Base-by-base conservation (phyloP, 2,797 vertebrate species). In the Sebastes dallii region DNA sequence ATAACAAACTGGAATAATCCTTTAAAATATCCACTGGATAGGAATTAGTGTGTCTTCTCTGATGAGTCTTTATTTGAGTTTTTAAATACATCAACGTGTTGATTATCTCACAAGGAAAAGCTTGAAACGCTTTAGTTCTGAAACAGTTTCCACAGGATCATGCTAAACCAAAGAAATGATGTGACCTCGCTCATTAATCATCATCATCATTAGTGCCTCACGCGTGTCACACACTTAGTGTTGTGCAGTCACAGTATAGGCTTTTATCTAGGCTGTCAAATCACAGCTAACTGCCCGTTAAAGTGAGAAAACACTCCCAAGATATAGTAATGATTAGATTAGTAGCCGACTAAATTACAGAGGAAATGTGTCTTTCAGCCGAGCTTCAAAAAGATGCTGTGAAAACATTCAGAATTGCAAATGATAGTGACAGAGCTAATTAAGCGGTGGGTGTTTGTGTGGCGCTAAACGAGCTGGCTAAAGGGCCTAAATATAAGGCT, bases 251-350 rank as follows among this genome's bases (percentile, higher is more conserved):
- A 82, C 75, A 84, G 83, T 64, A 66, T 20, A 81, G 86, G 85
- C 87, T 92, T 93, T 91, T 91, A 88, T 87, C 84, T 86, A 72
- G 91, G 84, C 87, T 82, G 82, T 93, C 89, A 93, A 81, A 94
- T 95, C 92, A 84, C 83, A 89, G 80, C 86, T 91, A 93, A 89
- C 91, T 93, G 84, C 85, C 87, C 86, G 76, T 76, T 78, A 91
- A 89, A 91, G 91, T 91, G 81, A 91, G 92, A 93, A 89, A 91
- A 88, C 91, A 92, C 86, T 92, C 88, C 66, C 85, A 76, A 89
- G 88, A 92, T 90, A 89, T 90, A 78, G 80, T 58, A 86, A 87
- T 91, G 90, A 93, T 94, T 92, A 90, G 84, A 94, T 91, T 89
- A 86, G 87, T 89, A 84, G 84, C 87, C 77, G 68, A 58, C 75